phyloP scores from a whole-genome alignment of 2,113 vertebrate species.

The Centrocercus urophasianus region DNA sequence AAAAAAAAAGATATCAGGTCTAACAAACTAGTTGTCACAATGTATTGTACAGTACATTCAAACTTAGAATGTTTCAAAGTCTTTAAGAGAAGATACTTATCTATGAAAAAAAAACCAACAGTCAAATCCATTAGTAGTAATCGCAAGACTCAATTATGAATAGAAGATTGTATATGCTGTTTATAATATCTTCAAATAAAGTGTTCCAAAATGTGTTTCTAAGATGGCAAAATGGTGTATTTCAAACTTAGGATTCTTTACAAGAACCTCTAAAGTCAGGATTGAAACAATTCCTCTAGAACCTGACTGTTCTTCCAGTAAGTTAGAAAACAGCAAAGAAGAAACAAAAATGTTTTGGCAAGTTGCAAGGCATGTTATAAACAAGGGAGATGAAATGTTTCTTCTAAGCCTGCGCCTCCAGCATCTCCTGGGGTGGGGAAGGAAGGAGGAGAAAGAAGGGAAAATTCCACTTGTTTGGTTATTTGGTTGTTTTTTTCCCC shows the following conservation, averaged over 20 bases:
- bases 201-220: background rate
- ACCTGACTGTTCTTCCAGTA: background rate
- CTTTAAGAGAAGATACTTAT: slow-evolving; percentile 5
- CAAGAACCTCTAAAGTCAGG: background rate
- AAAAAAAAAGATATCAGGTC: background rate
- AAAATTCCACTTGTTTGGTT: background rate
- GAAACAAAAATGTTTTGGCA: background rate
- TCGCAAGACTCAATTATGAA: slow-evolving; percentile 13
- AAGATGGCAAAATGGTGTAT: background rate
- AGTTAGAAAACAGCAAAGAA: background rate
- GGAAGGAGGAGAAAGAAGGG: background rate
- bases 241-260: background rate
- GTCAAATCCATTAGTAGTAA: background rate
- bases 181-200: background rate
- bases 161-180: slow-evolving; percentile 6
- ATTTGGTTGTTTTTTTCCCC: background rate
- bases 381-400: background rate
- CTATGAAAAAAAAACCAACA: background rate
- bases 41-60: background rate
- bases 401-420: background rate
- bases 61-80: background rate
- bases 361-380: background rate
- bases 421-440: background rate
- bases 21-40: slow-evolving; percentile 11
- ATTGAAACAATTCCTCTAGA: slow-evolving; percentile 18